Conservation (phyloP, 1,140 invertebrate genomes). For the Dysdera silvatica region DNA sequence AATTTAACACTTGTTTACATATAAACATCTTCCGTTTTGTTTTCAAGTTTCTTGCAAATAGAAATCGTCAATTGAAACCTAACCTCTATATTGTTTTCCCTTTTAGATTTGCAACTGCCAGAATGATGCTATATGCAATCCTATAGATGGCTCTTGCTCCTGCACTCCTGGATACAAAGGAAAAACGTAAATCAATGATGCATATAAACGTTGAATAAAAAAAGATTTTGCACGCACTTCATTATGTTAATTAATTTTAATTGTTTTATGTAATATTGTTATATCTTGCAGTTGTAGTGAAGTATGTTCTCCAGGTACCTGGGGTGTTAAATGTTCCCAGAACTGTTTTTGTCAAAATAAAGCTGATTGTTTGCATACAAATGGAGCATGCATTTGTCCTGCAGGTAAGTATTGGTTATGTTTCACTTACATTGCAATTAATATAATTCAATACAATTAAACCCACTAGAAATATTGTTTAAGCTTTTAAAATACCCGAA, state of each 20-base stretch:
- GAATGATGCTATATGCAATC: conserved; percentile 77
- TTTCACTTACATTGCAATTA: background rate
- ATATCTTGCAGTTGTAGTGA: conserved; percentile 9
- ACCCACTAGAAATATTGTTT: conserved; percentile 35
- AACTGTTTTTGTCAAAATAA: conserved; percentile 83
- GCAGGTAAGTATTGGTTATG: conserved; percentile 36
- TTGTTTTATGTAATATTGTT: too few relatives aligned
- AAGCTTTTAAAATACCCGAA: background rate
- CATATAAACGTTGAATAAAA: background rate
- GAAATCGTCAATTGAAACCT: too few relatives aligned
- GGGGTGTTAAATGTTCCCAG: conserved; percentile 31
- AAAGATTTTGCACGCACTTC: background rate
- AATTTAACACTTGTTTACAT: too few relatives aligned
- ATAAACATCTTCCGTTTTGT: too few relatives aligned
- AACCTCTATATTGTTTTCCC: too few relatives aligned
- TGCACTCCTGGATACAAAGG: conserved; percentile 29
- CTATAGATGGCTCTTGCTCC: conserved; percentile 59
- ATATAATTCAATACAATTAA: background rate
- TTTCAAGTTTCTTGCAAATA: too few relatives aligned
- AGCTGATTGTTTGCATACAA: conserved; percentile 68
- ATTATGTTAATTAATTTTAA: background rate
- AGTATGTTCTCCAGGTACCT: background rate
- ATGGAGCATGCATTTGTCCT: conserved; percentile 44
- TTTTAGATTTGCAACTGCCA: conserved; percentile 80
- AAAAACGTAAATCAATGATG: conserved; percentile 34